Conservation (phyloP, 2,888 invertebrate species). For the Caenorhabditis sinica region DNA sequence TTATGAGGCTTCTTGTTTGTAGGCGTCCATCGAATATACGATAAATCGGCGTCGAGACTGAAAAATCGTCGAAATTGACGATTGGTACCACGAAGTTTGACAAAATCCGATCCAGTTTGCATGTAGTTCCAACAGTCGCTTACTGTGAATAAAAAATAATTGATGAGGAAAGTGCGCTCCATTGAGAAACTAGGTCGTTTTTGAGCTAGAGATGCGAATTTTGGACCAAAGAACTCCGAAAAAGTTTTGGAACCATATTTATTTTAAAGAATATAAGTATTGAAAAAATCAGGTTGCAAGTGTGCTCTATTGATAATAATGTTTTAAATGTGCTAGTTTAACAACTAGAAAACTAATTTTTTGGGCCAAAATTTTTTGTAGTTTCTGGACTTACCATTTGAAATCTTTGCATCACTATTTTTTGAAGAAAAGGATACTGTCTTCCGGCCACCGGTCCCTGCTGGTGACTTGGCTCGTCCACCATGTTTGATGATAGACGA, state of each 20-base stretch:
- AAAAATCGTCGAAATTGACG: conserved; percentile 86
- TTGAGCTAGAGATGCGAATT: too few species aligned
- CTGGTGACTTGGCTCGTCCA: conserved; percentile 80
- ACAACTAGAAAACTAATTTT: too few species aligned
- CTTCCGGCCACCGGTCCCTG: conserved; percentile 83
- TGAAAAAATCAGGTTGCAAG: too few species aligned
- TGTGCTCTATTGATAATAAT: too few species aligned
- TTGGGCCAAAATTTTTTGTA: too few species aligned
- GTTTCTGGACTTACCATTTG: conserved; percentile 85
- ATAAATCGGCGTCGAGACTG: conserved; percentile 85
- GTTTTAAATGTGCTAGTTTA: too few species aligned
- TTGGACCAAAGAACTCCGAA: background rate
- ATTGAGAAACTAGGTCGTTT: too few species aligned
- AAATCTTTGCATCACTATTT: conserved; percentile 85
- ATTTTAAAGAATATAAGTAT: too few species aligned
- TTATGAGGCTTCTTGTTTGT: conserved; percentile 87
- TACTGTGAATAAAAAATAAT: conserved; percentile 84
- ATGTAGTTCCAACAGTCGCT: conserved; percentile 86
- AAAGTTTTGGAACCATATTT: background rate
- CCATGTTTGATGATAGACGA: conserved; percentile 84
- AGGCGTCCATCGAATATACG: conserved; percentile 86
- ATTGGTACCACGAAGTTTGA: conserved; percentile 86
- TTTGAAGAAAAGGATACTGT: conserved; percentile 74
- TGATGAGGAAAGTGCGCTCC: too few species aligned
- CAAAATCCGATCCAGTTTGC: conserved; percentile 86